phyloP scores from a whole-genome alignment of 2,888 invertebrate genomes.

The Drosophila macrospina region DNA sequence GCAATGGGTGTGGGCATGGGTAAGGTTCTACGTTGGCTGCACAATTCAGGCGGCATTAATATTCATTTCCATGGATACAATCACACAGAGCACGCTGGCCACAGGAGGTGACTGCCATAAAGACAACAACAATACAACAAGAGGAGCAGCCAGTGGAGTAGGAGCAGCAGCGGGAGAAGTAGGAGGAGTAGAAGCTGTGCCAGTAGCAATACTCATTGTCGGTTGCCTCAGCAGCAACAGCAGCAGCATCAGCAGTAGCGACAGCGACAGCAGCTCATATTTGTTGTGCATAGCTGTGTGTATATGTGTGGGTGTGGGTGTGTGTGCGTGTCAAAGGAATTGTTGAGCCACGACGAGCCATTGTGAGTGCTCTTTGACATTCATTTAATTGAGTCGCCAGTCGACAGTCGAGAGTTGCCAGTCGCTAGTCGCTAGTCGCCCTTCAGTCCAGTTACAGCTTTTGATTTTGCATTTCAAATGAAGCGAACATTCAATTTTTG shows the following conservation, averaged over 20 bases:
- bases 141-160: neutral
- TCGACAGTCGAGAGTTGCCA: neutral
- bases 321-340: slow-evolving; percentile 69
- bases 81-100: slow-evolving; percentile 63
- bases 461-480: slow-evolving; percentile 79
- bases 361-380: slow-evolving; percentile 72
- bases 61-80: slow-evolving; percentile 81
- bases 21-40: slow-evolving; percentile 35
- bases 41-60: slow-evolving; percentile 73
- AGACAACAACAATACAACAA: slow-evolving; percentile 45
- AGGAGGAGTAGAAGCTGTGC: slow-evolving; percentile 5
- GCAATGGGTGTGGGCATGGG: neutral
- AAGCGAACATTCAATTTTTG: slow-evolving; percentile 62
- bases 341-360: slow-evolving; percentile 62
- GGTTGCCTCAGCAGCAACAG: slow-evolving; percentile 24
- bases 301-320: slow-evolving; percentile 20
- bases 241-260: slow-evolving; percentile 1
- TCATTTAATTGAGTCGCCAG: slow-evolving; percentile 75
- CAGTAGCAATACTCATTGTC: slow-evolving; percentile 45
- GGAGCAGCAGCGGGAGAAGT: slow-evolving; percentile 10
- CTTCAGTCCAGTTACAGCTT: neutral
- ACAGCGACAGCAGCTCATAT: slow-evolving; percentile 42
- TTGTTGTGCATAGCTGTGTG: slow-evolving; percentile 19
- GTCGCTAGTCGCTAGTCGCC: neutral
- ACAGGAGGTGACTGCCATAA: slow-evolving; percentile 67